These are phyloP conservation scores for Torymus texanus DNA, from an alignment of 2,888 invertebrate species.

Conservation along the genomic window DNA sequence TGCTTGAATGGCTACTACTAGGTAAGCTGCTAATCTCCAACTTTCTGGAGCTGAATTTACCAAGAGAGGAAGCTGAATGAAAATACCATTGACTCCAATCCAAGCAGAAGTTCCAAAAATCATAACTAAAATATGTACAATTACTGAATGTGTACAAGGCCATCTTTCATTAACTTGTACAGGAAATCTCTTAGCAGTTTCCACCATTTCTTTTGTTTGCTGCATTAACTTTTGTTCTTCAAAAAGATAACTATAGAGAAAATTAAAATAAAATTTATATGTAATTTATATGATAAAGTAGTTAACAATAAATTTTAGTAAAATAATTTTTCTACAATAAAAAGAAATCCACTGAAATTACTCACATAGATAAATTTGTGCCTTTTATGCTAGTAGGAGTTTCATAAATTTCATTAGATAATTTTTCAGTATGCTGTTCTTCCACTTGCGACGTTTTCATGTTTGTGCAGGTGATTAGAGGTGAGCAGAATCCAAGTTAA, in stretches of 20 bases:
- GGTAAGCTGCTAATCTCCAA: conserved; percentile 89
- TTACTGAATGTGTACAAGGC: conserved; percentile 26
- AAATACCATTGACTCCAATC: conserved; percentile 91
- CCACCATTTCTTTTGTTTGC: conserved; percentile 17
- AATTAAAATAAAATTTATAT: conserved; percentile 21
- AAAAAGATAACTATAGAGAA: conserved; percentile 9
- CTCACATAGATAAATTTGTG: conserved; percentile 35
- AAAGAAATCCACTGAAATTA: conserved; percentile 12
- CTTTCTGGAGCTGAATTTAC: conserved; percentile 87
- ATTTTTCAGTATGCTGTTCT: conserved; percentile 1
- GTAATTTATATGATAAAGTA: not conserved
- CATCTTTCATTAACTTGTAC: conserved; percentile 11
- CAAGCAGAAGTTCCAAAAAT: conserved; percentile 88
- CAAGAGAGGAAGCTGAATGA: conserved; percentile 89
- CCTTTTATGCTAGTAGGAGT: not conserved
- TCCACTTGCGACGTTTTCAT: conserved; percentile 22
- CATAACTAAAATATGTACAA: conserved; percentile 83
- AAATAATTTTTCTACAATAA: not conserved
- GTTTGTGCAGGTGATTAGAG: conserved; percentile 24
- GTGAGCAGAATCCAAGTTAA: conserved; percentile 15
- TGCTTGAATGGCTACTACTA: conserved; percentile 86
- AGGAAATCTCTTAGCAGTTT: not conserved
- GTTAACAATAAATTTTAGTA: no score
- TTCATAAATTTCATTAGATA: not conserved
- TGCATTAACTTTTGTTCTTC: conserved; percentile 36